These are phyloP conservation scores for Prionailurus bengalensis DNA, from an alignment of 2,113 vertebrate genomes.

Conservation along the genomic window DNA sequence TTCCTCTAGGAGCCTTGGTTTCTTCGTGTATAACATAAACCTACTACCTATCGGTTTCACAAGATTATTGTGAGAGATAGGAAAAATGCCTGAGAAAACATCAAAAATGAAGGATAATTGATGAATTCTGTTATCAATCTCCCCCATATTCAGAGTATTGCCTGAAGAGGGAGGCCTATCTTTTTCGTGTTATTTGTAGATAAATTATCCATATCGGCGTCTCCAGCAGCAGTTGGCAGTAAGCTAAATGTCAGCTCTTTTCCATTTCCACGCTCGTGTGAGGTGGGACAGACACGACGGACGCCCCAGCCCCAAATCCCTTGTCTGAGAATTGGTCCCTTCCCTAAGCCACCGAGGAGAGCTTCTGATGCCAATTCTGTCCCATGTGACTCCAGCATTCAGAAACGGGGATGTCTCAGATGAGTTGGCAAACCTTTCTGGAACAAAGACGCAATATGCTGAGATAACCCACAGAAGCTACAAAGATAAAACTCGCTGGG, in stretches of 20 bases:
- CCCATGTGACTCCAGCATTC: not conserved
- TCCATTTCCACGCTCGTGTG: not conserved
- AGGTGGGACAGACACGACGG: not conserved
- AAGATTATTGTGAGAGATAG: not conserved
- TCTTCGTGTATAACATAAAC: not conserved
- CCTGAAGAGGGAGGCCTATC: not conserved
- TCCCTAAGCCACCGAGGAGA: not conserved
- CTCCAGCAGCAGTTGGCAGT: conserved; percentile 28
- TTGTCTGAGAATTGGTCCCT: not conserved
- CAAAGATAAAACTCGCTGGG: not conserved
- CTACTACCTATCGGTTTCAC: not conserved
- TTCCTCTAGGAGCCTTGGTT: not conserved
- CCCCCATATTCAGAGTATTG: not conserved
- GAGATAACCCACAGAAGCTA: not conserved
- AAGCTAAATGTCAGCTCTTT: conserved; percentile 28
- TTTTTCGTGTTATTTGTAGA: conserved; percentile 34
- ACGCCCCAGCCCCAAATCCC: not conserved
- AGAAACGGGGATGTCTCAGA: not conserved
- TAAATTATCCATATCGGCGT: not conserved
- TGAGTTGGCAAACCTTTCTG: not conserved
- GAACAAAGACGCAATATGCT: not conserved
- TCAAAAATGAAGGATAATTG: conserved; percentile 11
- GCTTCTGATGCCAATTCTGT: not conserved
- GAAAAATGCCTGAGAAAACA: not conserved
- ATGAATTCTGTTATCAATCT: not conserved